Percentiles rank a stretch among this genome's conserved stretches.
phyloP scores from a whole-genome alignment of 2,888 invertebrate species.

The Trisateles emortualis region DNA sequence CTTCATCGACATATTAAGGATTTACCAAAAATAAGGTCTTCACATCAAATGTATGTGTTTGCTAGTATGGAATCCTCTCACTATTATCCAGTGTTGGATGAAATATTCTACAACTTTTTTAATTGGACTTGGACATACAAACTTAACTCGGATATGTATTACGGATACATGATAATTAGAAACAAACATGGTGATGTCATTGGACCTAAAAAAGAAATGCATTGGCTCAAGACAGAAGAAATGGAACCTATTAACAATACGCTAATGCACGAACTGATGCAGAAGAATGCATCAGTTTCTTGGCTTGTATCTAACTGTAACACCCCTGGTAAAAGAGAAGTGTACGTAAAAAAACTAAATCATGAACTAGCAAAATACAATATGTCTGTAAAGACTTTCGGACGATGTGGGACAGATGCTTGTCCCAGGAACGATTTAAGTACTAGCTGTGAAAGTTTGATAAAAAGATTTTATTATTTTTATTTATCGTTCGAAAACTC shows the following conservation, averaged over 20 bases:
- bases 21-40: slow-evolving; percentile 10
- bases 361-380: slow-evolving; percentile 46
- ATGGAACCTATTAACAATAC: slow-evolving; percentile 54
- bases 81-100: slow-evolving; percentile 55
- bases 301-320: slow-evolving; percentile 69
- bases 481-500: slow-evolving; percentile 73
- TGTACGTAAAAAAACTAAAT: slow-evolving; percentile 47
- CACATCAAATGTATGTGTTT: slow-evolving; percentile 27
- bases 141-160: slow-evolving; percentile 58
- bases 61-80: slow-evolving; percentile 57
- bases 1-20: neutral
- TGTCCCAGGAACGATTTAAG: slow-evolving; percentile 38
- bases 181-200: slow-evolving; percentile 48
- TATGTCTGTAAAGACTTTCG: slow-evolving; percentile 61
- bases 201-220: slow-evolving; percentile 58
- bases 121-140: slow-evolving; percentile 71
- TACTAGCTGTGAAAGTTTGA: neutral
- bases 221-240: slow-evolving; percentile 53
- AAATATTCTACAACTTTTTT: slow-evolving; percentile 56
- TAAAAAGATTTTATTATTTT: slow-evolving; percentile 58
- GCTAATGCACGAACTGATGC: slow-evolving; percentile 49
- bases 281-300: slow-evolving; percentile 62
- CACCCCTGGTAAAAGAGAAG: slow-evolving; percentile 49
- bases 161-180: slow-evolving; percentile 58
- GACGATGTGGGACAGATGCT: slow-evolving; percentile 55